Evolutionary conservation across 2,797 vertebrate species (phyloP).

Genomic region (Schizopygopsis malacanthus): DNA sequence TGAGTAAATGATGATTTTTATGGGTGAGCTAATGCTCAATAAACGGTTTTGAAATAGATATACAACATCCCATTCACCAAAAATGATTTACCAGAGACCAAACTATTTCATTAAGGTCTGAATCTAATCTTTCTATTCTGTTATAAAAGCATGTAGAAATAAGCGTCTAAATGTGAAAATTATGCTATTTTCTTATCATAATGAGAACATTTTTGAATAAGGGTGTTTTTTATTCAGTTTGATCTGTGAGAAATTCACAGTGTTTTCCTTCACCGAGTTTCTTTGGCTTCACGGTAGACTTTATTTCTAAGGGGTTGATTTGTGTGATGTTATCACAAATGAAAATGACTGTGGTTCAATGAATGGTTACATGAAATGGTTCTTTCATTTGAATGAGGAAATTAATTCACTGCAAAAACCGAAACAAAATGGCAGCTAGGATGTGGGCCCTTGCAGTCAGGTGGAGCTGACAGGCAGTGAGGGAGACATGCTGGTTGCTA

Average conservation of each 20-base stretch:
- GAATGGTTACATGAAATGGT: background rate
- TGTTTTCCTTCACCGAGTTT: background rate
- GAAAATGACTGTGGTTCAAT: conserved; percentile 19
- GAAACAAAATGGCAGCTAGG: conserved; percentile 42
- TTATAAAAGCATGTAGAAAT: background rate
- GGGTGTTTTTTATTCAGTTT: background rate
- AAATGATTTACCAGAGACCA: background rate
- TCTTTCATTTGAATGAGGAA: conserved; percentile 25
- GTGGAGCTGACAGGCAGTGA: conserved; percentile 52
- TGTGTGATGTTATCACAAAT: conserved; percentile 21
- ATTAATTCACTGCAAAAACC: conserved; percentile 26
- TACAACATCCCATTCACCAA: background rate
- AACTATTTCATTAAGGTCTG: background rate
- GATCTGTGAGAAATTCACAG: background rate
- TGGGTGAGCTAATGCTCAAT: background rate
- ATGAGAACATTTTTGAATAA: background rate
- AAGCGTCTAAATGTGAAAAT: background rate
- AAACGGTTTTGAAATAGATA: background rate
- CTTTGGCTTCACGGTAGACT: background rate
- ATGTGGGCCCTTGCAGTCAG: conserved; percentile 37
- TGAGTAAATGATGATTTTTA: background rate
- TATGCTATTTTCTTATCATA: background rate
- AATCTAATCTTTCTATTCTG: background rate
- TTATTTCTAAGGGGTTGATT: background rate
- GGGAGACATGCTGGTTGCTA: conserved; percentile 54